A percentile compares a stretch with the other conserved stretches of the same genome.
These are phyloP conservation scores for Laticauda laticaudata DNA, from an alignment of 2,113 vertebrate genomes.

Conservation along the genomic window DNA sequence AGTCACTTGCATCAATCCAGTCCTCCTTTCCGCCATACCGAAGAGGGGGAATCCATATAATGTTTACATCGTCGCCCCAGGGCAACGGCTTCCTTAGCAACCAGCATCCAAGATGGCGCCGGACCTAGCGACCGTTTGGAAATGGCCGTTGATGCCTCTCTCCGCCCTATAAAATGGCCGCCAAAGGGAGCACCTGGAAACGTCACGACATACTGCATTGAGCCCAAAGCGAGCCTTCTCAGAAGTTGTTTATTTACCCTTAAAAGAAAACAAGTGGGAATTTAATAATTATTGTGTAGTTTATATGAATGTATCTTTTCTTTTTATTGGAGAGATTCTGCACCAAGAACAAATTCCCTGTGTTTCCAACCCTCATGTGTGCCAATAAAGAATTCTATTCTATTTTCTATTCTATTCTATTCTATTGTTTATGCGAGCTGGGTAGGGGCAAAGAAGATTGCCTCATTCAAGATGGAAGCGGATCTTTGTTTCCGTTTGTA, in stretches of 20 bases:
- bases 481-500: not conserved
- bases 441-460: not conserved
- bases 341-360: too few species aligned
- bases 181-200: not conserved
- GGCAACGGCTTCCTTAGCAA: slow-evolving; percentile 23
- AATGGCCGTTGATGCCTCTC: not conserved
- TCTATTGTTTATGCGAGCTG: too few species aligned
- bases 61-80: not conserved
- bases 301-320: too few species aligned
- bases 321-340: too few species aligned
- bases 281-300: not conserved
- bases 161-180: slow-evolving; percentile 6
- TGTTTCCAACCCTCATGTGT: too few species aligned
- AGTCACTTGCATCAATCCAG: not conserved
- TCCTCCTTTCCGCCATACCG: not conserved
- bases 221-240: not conserved
- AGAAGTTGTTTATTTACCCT: too few species aligned
- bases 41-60: not conserved
- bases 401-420: too few species aligned
- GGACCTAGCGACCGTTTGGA: not conserved
- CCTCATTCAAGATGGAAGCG: not conserved
- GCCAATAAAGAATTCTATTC: too few species aligned
- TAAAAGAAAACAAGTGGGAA: too few species aligned
- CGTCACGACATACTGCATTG: not conserved
- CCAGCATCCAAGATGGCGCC: slow-evolving; percentile 2